Conservation (phyloP, 1,140 invertebrate species). For the Brachionus sp. region DNA sequence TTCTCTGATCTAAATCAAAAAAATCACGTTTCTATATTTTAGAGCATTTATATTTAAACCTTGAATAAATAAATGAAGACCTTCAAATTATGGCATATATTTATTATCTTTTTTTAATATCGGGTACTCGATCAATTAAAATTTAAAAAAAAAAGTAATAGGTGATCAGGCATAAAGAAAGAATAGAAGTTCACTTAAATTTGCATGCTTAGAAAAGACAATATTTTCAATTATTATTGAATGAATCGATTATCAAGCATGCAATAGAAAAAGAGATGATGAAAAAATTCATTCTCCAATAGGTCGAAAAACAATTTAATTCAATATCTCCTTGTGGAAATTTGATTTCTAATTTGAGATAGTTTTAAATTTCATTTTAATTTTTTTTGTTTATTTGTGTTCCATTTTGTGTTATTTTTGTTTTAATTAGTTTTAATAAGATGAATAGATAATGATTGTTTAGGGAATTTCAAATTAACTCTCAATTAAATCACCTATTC, state of each 20-base stretch:
- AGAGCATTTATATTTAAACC: neutral
- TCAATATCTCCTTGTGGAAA: constrained; percentile 40
- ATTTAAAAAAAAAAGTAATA: neutral
- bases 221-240: neutral
- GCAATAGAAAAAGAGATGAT: neutral
- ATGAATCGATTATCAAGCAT: neutral
- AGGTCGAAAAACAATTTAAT: constrained; percentile 25
- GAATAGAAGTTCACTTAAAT: neutral
- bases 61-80: neutral
- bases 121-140: neutral
- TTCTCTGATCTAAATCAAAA: neutral
- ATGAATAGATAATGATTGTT: constrained; percentile 26
- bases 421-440: constrained; percentile 27
- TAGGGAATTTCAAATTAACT: neutral
- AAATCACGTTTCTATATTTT: neutral
- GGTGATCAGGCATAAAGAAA: neutral
- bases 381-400: constrained; percentile 16
- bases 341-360: constrained; percentile 26
- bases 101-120: neutral
- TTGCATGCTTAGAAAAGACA: neutral
- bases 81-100: neutral
- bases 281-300: constrained; percentile 36
- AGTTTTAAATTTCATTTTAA: constrained; percentile 36
- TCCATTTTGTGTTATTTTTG: constrained; percentile 30
- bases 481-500: neutral